Percentiles rank a stretch among this genome's conserved stretches.
phyloP scores from a whole-genome alignment of 2,888 invertebrate genomes.

The Mesoligia furuncula region DNA sequence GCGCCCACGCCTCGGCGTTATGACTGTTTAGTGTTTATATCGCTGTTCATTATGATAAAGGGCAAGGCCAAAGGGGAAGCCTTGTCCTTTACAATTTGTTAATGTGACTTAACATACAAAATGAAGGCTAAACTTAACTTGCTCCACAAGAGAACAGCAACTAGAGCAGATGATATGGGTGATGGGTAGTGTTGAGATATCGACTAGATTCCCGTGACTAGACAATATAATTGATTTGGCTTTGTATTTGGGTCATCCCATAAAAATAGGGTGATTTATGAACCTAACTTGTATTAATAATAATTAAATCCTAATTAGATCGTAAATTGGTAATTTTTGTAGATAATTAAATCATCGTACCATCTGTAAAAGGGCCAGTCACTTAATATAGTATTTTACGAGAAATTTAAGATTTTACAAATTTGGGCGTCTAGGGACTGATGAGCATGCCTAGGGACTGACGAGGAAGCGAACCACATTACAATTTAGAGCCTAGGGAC shows the following conservation, averaged over 20 bases:
- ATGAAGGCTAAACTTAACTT: background rate
- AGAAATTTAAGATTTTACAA: too few relatives aligned
- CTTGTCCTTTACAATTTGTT: conserved; percentile 14
- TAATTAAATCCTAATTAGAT: too few relatives aligned
- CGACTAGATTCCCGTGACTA: conserved; percentile 3
- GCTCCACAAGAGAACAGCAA: background rate
- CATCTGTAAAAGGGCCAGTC: too few relatives aligned
- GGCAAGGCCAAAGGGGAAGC: conserved; percentile 34
- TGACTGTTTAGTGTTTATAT: background rate
- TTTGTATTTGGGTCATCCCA: conserved; percentile 3
- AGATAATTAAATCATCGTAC: too few relatives aligned
- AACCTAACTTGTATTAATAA: too few relatives aligned
- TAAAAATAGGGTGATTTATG: too few relatives aligned
- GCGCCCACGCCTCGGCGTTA: background rate
- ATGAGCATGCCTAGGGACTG: too few relatives aligned
- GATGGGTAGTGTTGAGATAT: conserved; percentile 11
- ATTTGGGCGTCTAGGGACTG: too few relatives aligned
- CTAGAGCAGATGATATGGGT: conserved; percentile 2
- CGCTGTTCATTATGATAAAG: conserved; percentile 13
- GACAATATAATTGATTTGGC: conserved; percentile 26
- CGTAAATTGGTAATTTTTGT: too few relatives aligned
- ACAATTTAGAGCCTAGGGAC: too few relatives aligned
- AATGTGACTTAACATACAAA: background rate
- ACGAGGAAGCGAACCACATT: too few relatives aligned
- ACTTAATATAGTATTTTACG: too few relatives aligned